These are phyloP conservation scores for Drosophila subobscura DNA, from an alignment of 1,140 invertebrate genomes.

Conservation along the genomic window DNA sequence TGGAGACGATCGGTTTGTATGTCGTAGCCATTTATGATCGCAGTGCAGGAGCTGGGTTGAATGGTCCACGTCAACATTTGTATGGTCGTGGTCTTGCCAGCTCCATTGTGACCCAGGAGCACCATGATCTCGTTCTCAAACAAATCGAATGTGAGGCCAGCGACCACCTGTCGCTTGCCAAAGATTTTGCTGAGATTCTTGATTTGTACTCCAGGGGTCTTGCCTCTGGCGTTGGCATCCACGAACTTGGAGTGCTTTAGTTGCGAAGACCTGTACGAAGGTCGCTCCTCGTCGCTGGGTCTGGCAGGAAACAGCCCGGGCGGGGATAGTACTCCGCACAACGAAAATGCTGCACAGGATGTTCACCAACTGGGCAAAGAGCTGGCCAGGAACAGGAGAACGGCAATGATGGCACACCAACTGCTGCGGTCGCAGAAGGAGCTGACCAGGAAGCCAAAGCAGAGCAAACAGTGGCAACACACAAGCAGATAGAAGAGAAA, in stretches of 20 bases:
- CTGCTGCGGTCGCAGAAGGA: conserved; percentile 84
- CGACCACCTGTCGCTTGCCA: conserved; percentile 86
- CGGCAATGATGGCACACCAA: background rate
- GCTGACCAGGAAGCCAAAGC: conserved; percentile 87
- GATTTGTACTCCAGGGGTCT: conserved; percentile 9
- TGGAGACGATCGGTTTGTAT: conserved; percentile 84
- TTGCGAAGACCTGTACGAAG: background rate
- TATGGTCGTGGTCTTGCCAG: conserved; percentile 86
- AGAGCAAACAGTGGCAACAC: conserved; percentile 63
- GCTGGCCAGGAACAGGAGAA: background rate
- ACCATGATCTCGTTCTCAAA: conserved; percentile 88
- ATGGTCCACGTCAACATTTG: conserved; percentile 89
- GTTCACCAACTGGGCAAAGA: background rate
- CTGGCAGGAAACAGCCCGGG: background rate
- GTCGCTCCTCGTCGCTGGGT: background rate
- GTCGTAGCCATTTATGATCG: conserved; percentile 87
- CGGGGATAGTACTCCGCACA: background rate
- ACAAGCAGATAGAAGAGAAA: conserved; percentile 47
- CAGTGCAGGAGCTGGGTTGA: conserved; percentile 87
- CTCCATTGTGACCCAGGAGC: conserved; percentile 87
- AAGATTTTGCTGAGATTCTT: conserved; percentile 84
- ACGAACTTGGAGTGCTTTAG: background rate
- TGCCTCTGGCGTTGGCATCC: conserved; percentile 41
- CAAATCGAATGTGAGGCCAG: conserved; percentile 89
- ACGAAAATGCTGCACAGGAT: background rate